Base-by-base conservation (phyloP, 2,113 vertebrate genomes). In the Otocyon megalotis region DNA sequence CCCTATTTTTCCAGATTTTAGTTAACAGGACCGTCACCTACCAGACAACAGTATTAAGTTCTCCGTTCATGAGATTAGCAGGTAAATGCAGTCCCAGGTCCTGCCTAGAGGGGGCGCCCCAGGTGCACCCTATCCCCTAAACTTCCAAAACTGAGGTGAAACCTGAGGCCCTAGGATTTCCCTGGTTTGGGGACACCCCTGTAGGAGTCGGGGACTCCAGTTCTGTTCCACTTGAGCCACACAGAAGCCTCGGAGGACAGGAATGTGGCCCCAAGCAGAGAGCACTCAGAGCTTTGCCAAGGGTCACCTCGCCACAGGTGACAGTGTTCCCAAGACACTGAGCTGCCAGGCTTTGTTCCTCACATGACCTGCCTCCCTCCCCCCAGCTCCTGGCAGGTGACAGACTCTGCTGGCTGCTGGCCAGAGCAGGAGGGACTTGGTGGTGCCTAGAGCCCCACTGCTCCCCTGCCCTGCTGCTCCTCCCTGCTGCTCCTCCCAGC, bases 231-330 rank as follows among this genome's bases (percentile, higher is more conserved):
- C 19, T 50, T 71, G 30, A 76, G n/a, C n/a, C 26, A 48, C 4
- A 2, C n/a, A 76, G 72, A 35, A 30, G 30, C 35, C 62, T 24
- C 0, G 1, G 43, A 15, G 5, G 13, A 5, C 69, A 35, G 48
- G 56, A 88, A 26, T 5, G 22, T 32, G 22, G 80, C 10, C 30
- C 22, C 35, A 26, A 69, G 37, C 24, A n/a, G 11, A 71, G 50
- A 71, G 62, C 32, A 5, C 50, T 16, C 60, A 32, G 62, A 32
- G 13, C 13, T 74, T 43, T 20, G 17, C 79, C 26, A 48, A 32
- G 48, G 58, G 30, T 58, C 10, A 20, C 74, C 32, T 37, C 1
- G 0, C 17, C 67, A 67, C 56, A 50, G 37, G 37, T 3, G 1
- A 19, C 84, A 53, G 62, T 9, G 35, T 83, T 32, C 56, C 63